Conservation (phyloP, 2,797 vertebrate species). For the Gymnothorax reevesii region DNA sequence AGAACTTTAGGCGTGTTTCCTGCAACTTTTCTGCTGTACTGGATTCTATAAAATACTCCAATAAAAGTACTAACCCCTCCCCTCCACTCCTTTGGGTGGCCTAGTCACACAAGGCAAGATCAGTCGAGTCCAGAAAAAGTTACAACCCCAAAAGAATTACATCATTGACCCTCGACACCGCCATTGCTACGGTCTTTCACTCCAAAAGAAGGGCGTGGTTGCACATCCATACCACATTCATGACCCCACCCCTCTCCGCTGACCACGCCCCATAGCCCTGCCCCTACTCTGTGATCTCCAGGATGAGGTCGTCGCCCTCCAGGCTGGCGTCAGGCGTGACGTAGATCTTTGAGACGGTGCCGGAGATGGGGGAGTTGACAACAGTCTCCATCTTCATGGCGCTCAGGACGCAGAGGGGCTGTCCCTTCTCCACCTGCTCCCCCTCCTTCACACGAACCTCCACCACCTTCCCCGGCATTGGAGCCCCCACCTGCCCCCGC, state of each 20-base stretch:
- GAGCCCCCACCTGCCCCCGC: constrained; percentile 90
- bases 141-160: no score
- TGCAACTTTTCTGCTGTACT: no score
- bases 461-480: constrained; percentile 93
- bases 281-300: constrained; percentile 79
- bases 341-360: constrained; percentile 78
- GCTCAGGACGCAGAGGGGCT: constrained; percentile 88
- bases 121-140: no score
- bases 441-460: constrained; percentile 84
- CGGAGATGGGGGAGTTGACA: constrained; percentile 85
- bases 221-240: no score
- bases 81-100: no score
- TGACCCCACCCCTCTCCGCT: neutral
- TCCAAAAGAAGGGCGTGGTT: neutral
- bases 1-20: no score
- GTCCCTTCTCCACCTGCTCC: constrained; percentile 81
- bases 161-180: no score
- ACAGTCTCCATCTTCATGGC: constrained; percentile 98
- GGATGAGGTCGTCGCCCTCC: constrained; percentile 90
- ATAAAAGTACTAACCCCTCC: no score
- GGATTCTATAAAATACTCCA: no score
- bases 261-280: neutral
- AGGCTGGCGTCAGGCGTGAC: constrained; percentile 77
- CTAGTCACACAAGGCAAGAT: no score
- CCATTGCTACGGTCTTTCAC: neutral